phyloP scores from a whole-genome alignment of 1,140 invertebrate species.

The Oscheius sp. region DNA sequence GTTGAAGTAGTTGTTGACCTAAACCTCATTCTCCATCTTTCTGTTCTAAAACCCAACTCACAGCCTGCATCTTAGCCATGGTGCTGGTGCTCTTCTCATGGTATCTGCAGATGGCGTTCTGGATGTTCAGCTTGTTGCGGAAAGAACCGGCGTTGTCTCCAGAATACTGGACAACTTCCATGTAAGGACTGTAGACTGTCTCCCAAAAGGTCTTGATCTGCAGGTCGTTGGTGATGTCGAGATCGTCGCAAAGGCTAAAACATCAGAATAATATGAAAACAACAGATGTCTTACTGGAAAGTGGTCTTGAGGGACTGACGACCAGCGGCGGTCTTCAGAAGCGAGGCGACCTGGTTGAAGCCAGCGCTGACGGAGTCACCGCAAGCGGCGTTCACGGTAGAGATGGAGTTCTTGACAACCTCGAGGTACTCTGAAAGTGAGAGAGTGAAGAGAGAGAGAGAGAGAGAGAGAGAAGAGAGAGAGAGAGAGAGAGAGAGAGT shows the following conservation, averaged over 20 bases:
- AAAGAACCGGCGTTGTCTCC: conserved; percentile 32
- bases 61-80: conserved; percentile 11
- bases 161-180: conserved; percentile 40
- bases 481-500: background rate
- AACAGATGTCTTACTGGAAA: conserved; percentile 23
- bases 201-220: conserved; percentile 37
- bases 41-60: conserved; percentile 15
- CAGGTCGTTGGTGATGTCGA: conserved; percentile 12
- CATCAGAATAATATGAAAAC: too few species aligned
- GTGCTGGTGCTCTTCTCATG: background rate
- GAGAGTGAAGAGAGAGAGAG: too few species aligned
- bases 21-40: conserved; percentile 1
- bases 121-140: conserved; percentile 17
- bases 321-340: conserved; percentile 32
- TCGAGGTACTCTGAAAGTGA: conserved; percentile 40
- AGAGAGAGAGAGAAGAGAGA: background rate
- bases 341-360: conserved; percentile 33
- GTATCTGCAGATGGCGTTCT: conserved; percentile 27
- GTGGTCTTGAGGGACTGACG: conserved; percentile 23
- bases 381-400: conserved; percentile 5
- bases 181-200: conserved; percentile 36
- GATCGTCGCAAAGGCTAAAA: conserved; percentile 35
- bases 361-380: conserved; percentile 18
- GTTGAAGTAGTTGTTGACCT: conserved; percentile 39
- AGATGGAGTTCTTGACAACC: conserved; percentile 31